Conservation (phyloP, 2,888 invertebrate genomes). For the Exocentrus adspersus region DNA sequence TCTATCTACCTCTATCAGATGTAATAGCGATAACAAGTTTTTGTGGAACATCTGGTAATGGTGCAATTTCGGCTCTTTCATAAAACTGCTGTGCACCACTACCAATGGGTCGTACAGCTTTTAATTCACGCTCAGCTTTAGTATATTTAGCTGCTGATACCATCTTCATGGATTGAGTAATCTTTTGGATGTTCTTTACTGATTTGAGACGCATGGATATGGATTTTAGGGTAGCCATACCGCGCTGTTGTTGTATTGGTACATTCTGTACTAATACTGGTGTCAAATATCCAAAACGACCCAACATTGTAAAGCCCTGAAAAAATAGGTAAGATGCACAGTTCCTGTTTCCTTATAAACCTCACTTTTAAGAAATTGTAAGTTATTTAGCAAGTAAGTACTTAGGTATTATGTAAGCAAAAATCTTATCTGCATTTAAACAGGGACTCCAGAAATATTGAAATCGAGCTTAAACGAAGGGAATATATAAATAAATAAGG, state of each 20-base stretch:
- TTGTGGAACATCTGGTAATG: conserved; percentile 73
- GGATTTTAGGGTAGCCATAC: conserved; percentile 95
- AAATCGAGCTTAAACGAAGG: too few species aligned
- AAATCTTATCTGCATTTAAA: too few species aligned
- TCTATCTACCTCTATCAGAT: conserved; percentile 86
- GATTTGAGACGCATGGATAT: conserved; percentile 97
- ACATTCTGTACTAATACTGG: conserved; percentile 69
- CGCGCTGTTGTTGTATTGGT: conserved; percentile 79
- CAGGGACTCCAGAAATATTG: too few species aligned
- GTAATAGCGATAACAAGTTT: conserved; percentile 90
- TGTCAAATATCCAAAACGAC: conserved; percentile 49
- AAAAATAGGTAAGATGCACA: too few species aligned
- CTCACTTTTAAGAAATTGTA: too few species aligned
- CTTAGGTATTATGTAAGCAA: too few species aligned
- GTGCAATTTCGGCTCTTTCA: conserved; percentile 85
- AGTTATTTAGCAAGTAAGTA: too few species aligned
- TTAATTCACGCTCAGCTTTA: conserved; percentile 94
- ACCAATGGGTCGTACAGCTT: conserved; percentile 89
- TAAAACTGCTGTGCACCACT: conserved; percentile 91
- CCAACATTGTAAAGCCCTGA: conserved; percentile 38
- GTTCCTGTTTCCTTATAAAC: too few species aligned
- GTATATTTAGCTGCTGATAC: conserved; percentile 93
- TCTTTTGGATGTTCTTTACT: conserved; percentile 99
- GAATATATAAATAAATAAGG: too few species aligned
- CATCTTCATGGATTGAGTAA: conserved; percentile 99